A percentile compares a stretch with the other conserved stretches of the same genome.
Evolutionary conservation across 1,140 invertebrate genomes (phyloP).

Genomic region (Drosophila simulans): DNA sequence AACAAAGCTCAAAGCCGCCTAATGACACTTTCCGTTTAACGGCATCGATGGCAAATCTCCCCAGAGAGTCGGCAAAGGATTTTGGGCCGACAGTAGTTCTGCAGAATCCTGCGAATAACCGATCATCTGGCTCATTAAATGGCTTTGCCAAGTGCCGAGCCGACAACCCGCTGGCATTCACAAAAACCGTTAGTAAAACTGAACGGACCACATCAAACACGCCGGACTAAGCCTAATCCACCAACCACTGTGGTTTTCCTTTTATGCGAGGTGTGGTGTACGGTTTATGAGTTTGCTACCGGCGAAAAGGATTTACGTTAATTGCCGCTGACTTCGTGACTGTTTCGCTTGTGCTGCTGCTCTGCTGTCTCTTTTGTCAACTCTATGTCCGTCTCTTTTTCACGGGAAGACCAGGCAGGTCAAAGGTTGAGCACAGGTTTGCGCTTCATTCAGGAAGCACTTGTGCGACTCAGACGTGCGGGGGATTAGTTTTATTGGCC

Average conservation of each 20-base stretch:
- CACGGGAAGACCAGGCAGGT: conserved; percentile 12
- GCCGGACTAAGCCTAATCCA: conserved; percentile 46
- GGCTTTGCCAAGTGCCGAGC: conserved; percentile 64
- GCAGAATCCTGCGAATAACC: conserved; percentile 49
- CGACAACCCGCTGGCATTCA: conserved; percentile 65
- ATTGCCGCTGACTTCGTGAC: conserved; percentile 83
- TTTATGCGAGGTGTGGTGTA: conserved; percentile 1
- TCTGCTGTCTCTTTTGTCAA: conserved; percentile 34
- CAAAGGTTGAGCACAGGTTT: background rate
- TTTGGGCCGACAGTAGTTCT: conserved; percentile 52
- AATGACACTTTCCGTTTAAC: conserved; percentile 54
- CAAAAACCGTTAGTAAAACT: conserved; percentile 21
- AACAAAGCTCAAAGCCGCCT: conserved; percentile 43
- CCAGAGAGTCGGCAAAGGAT: conserved; percentile 39
- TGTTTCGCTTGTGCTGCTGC: conserved; percentile 14
- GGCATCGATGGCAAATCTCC: conserved; percentile 19
- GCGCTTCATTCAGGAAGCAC: conserved; percentile 46
- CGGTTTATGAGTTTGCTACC: conserved; percentile 29
- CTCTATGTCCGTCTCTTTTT: conserved; percentile 4
- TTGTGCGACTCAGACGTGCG: conserved; percentile 45
- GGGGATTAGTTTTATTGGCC: conserved; percentile 23
- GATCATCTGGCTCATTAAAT: conserved; percentile 81
- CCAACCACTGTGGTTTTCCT: conserved; percentile 48
- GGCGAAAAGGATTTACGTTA: conserved; percentile 57
- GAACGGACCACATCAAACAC: conserved; percentile 58